phyloP scores from a whole-genome alignment of 2,113 vertebrate species.

The Leuciscus idus region DNA sequence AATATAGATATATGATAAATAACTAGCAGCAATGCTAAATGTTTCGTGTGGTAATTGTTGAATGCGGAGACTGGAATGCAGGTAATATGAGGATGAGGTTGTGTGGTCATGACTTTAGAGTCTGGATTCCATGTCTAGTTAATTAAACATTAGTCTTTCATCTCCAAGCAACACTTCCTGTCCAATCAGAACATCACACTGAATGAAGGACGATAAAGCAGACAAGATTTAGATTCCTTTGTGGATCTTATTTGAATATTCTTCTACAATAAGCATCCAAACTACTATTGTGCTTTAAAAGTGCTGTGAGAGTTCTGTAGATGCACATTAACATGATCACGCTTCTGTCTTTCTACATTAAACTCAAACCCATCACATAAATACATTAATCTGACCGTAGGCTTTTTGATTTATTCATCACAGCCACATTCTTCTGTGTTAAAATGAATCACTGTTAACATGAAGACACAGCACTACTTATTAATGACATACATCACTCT shows the following conservation, averaged over 20 bases:
- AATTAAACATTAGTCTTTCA: neutral
- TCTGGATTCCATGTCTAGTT: neutral
- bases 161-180: neutral
- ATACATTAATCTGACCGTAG: constrained; percentile 35
- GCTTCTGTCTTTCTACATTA: neutral
- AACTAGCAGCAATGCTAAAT: too few species aligned
- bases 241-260: neutral
- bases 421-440: constrained; percentile 30
- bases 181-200: neutral
- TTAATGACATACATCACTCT: constrained; percentile 21
- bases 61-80: neutral
- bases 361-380: constrained; percentile 9
- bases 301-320: constrained; percentile 17
- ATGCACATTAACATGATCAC: neutral
- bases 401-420: constrained; percentile 44
- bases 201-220: neutral
- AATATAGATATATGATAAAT: too few species aligned
- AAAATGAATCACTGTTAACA: constrained; percentile 78
- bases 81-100: neutral
- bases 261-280: neutral
- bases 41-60: too few species aligned
- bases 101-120: neutral
- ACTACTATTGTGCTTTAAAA: neutral
- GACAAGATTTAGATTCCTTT: neutral
- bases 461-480: neutral